Evolutionary conservation across 2,888 invertebrate species (phyloP), one percentile per base, ranked within the genome.

Genomic region (Lypha dubia): DNA sequence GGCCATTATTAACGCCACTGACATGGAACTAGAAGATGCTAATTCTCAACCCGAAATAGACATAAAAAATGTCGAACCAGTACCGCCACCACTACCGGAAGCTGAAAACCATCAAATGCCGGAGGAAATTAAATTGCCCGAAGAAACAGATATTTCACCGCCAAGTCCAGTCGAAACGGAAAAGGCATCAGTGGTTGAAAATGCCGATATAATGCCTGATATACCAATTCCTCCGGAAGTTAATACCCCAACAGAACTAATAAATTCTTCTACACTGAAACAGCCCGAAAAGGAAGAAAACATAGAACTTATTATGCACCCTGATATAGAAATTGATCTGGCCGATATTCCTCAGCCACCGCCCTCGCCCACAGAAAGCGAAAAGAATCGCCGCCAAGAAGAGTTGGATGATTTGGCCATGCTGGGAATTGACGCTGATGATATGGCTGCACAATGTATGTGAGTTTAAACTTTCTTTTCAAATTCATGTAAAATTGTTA

Each of bases 371-470:
- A 90, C 88, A 75, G 89, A 88, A 90, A 90, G 91, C 87, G 89
- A 92, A 93, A 93, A 92, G 93, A 90, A 91, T 93, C 92, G 92
- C 1, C 89, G 91, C 3, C 90, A 92, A 79, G 90, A 91, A 89
- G 95, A 94, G 88, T 92, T 93, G 87, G 96, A 96, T 79, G 97
- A 97, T 88, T 92, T 97, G 81, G 96, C 96, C 3, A 95, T 97
- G 95, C 93, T 97, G 70, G 97, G 97, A 0, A 97, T 97, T 68
- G 97, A 97, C 89, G 96, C 95, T 8, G 95, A 95, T 41, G 97
- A 97, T 90, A 90, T 92, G 90, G 92, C 92, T 28, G 92, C 92
- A 75, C 92, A 92, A 88, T 92, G 92, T 88, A 92, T 92, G 88
- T 92, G 89, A 87, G 77, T 68, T 58, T 58, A 74, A 75, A 46